Percentiles rank a stretch among this genome's conserved stretches.
phyloP scores from a whole-genome alignment of 2,888 invertebrate species.

The Platypus cylindrus region DNA sequence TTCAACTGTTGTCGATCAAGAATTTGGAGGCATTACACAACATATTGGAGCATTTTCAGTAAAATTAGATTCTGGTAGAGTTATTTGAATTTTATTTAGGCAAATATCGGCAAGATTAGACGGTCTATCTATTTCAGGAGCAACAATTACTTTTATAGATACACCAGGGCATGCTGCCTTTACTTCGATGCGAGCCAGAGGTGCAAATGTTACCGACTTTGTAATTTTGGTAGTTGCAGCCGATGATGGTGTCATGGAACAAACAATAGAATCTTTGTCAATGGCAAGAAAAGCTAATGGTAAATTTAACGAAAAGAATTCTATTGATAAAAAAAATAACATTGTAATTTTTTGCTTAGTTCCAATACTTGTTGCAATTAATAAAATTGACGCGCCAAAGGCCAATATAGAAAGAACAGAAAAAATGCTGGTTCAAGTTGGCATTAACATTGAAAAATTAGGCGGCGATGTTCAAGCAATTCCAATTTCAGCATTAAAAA shows the following conservation, averaged over 20 bases:
- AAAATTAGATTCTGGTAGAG: conserved; percentile 34
- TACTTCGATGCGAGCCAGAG: conserved; percentile 81
- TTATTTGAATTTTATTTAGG: neutral
- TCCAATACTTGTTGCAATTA: conserved; percentile 91
- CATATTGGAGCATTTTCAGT: conserved; percentile 97
- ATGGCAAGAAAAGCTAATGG: conserved; percentile 71
- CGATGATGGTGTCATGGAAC: conserved; percentile 98
- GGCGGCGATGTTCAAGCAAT: conserved; percentile 91
- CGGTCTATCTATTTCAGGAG: conserved; percentile 35
- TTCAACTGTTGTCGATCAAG: conserved; percentile 74
- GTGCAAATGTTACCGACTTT: conserved; percentile 89
- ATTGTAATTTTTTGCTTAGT: conserved; percentile 44
- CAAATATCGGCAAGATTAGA: neutral
- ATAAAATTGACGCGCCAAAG: conserved; percentile 91
- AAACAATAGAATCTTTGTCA: conserved; percentile 82
- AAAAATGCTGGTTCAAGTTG: conserved; percentile 60
- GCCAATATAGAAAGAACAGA: conserved; percentile 78
- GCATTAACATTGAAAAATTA: conserved; percentile 69
- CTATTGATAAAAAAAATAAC: neutral
- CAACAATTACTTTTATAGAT: conserved; percentile 85
- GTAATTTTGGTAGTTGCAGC: conserved; percentile 95
- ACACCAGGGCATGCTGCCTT: conserved; percentile 99
- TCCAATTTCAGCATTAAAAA: conserved; percentile 81
- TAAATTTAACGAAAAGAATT: conserved; percentile 21
- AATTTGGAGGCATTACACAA: conserved; percentile 98